A percentile compares a stretch with the other conserved stretches of the same genome.
Conservation (phyloP, 2,113 vertebrate species). For the Thoracochromis brauschi region DNA sequence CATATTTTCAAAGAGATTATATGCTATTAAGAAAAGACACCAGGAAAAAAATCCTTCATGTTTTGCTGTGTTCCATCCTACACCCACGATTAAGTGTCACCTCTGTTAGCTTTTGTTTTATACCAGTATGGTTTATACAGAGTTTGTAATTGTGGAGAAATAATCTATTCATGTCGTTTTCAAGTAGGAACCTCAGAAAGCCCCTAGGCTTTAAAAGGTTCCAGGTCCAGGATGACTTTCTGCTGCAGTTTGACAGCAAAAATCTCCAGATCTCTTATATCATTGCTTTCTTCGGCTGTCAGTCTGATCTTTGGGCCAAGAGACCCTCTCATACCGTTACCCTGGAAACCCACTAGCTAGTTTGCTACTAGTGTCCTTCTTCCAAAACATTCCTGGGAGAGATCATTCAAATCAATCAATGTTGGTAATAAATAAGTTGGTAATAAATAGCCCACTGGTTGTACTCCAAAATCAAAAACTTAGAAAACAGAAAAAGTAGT, state of each 20-base stretch:
- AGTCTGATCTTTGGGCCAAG: not conserved
- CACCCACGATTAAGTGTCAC: not conserved
- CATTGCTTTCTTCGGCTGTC: not conserved
- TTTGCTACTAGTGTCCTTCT: not conserved
- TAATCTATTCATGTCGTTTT: not conserved
- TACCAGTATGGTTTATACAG: not conserved
- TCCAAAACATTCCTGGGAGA: not conserved
- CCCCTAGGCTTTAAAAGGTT: not conserved
- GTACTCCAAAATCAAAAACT: not conserved
- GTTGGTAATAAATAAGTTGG: not conserved
- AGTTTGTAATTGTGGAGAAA: not conserved
- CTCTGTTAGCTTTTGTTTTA: not conserved
- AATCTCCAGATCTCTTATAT: not conserved
- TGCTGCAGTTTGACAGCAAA: not conserved
- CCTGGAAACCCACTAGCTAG: not conserved
- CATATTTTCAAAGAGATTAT: not conserved
- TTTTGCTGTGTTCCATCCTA: not conserved
- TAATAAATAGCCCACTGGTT: not conserved
- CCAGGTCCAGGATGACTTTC: not conserved
- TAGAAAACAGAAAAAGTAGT: not conserved
- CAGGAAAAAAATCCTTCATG: not conserved
- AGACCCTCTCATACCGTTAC: not conserved
- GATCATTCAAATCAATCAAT: not conserved
- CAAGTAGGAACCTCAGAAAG: not conserved
- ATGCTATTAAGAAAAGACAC: not conserved